These are phyloP conservation scores for Acrobasis consociella DNA, from an alignment of 2,888 invertebrate species.

Conservation along the genomic window DNA sequence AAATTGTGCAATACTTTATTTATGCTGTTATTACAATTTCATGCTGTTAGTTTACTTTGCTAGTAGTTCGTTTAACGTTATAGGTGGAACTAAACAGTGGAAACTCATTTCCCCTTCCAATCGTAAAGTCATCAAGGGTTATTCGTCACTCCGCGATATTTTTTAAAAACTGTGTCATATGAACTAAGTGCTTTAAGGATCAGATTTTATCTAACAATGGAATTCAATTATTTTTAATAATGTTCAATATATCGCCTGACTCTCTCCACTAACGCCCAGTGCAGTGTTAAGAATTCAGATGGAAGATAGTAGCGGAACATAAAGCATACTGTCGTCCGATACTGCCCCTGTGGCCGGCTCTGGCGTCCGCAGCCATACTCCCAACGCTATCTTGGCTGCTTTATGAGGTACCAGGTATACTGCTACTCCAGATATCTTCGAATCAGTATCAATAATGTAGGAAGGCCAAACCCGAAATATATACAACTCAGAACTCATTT, in stretches of 20 bases:
- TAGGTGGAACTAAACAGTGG: background rate
- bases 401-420: slow-evolving; percentile 24
- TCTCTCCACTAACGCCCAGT: slow-evolving; percentile 26
- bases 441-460: background rate
- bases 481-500: background rate
- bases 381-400: slow-evolving; percentile 26
- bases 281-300: slow-evolving; percentile 56
- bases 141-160: background rate
- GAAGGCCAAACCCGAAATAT: background rate
- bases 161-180: background rate
- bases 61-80: background rate
- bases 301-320: slow-evolving; percentile 64
- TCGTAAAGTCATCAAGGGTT: background rate
- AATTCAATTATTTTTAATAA: background rate
- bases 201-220: too few relatives aligned
- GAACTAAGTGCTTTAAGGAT: background rate
- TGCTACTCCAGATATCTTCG: slow-evolving; percentile 5
- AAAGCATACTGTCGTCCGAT: slow-evolving; percentile 67
- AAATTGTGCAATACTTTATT: too few relatives aligned
- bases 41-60: background rate
- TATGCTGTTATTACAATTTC: background rate
- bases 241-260: slow-evolving; percentile 6
- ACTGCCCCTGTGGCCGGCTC: slow-evolving; percentile 38
- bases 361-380: slow-evolving; percentile 13
- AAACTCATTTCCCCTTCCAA: background rate